A percentile compares a stretch with the other conserved stretches of the same genome.
These are phyloP conservation scores for Emydoidea blandingii DNA, from an alignment of 2,797 vertebrate species.

Conservation along the genomic window DNA sequence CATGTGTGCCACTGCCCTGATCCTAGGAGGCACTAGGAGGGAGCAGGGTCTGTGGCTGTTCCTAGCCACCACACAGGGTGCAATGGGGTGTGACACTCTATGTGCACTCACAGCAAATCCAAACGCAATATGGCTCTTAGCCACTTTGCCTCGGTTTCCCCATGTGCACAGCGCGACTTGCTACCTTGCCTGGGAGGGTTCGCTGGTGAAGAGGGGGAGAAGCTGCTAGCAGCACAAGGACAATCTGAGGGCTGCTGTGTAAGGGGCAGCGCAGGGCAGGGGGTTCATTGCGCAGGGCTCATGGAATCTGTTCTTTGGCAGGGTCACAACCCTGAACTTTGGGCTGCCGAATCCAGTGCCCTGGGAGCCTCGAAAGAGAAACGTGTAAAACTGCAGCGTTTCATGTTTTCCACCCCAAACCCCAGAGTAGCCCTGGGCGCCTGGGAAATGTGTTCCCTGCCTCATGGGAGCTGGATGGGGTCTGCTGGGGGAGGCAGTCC, in stretches of 20 bases:
- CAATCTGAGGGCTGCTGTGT: not conserved
- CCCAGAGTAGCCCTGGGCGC: not conserved
- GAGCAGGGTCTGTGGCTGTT: not conserved
- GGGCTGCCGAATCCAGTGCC: no score
- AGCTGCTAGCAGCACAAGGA: not conserved
- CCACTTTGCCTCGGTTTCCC: not conserved
- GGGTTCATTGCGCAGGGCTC: not conserved
- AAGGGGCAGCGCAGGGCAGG: not conserved
- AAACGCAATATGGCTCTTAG: not conserved
- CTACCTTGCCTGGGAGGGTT: not conserved
- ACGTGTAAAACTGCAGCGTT: not conserved
- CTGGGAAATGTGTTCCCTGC: not conserved
- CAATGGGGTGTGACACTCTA: not conserved
- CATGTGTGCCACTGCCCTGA: not conserved
- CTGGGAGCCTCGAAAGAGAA: not conserved
- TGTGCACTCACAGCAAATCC: not conserved
- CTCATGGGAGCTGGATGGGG: not conserved
- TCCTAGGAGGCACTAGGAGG: not conserved
- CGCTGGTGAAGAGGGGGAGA: not conserved
- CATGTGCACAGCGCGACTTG: not conserved
- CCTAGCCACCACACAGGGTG: no score
- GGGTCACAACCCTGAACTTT: not conserved
- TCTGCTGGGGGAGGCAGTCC: not conserved
- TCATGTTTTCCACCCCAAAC: not conserved
- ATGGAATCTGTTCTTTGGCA: not conserved